Conservation (phyloP, 2,113 vertebrate species). For the Pyxicephalus adspersus region DNA sequence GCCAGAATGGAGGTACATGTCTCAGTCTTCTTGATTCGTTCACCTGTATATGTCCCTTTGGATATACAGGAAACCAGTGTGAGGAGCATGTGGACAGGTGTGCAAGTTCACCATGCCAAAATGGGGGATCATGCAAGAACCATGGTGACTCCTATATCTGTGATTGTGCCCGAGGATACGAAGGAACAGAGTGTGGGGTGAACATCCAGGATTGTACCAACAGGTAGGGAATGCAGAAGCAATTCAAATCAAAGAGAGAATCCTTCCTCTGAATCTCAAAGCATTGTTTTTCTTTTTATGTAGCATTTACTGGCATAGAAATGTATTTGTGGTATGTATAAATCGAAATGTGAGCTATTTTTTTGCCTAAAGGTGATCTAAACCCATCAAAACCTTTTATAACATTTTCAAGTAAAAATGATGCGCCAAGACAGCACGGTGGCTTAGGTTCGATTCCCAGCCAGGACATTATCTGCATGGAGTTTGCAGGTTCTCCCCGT, state of each 20-base stretch:
- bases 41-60: slow-evolving; percentile 36
- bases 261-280: neutral
- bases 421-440: no score
- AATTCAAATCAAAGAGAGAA: neutral
- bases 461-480: no score
- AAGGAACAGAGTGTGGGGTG: slow-evolving; percentile 28
- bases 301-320: no score
- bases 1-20: slow-evolving; percentile 42
- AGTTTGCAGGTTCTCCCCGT: no score
- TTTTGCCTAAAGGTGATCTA: no score
- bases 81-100: slow-evolving; percentile 44
- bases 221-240: slow-evolving; percentile 12
- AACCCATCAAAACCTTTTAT: no score
- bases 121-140: slow-evolving; percentile 43
- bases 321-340: no score
- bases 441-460: no score
- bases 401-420: no score
- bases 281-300: no score
- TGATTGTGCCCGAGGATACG: slow-evolving; percentile 38
- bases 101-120: slow-evolving; percentile 41
- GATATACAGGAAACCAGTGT: slow-evolving; percentile 46
- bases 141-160: slow-evolving; percentile 24
- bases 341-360: no score
- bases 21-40: slow-evolving; percentile 35
- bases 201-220: slow-evolving; percentile 46